Evolutionary conservation across 2,888 invertebrate species (phyloP).

Genomic region (Allolobophora icterica): DNA sequence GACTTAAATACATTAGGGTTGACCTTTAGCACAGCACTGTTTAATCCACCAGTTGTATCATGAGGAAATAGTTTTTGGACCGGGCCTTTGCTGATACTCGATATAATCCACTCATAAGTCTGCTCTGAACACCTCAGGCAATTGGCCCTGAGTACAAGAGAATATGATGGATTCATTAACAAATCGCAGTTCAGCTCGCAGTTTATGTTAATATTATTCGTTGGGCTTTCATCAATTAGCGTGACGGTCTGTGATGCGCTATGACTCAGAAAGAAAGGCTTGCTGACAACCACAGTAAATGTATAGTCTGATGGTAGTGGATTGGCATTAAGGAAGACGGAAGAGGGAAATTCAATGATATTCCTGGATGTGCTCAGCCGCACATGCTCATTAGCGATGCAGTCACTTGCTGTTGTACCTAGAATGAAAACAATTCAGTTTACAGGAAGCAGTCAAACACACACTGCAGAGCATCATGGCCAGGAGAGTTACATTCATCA

Average conservation of each 20-base stretch:
- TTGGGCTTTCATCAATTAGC: background rate
- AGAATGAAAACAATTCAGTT: background rate
- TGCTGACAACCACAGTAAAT: background rate
- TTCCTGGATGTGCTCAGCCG: background rate
- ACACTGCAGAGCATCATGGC: background rate
- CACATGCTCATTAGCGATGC: conserved; percentile 6
- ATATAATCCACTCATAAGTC: background rate
- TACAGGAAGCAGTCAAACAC: background rate
- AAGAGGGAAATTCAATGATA: background rate
- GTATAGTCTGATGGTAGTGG: background rate
- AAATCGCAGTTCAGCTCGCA: background rate
- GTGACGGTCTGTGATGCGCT: background rate
- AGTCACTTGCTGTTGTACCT: background rate
- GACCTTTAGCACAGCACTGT: background rate
- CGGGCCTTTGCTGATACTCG: background rate
- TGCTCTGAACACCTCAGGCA: background rate
- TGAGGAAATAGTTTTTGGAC: background rate
- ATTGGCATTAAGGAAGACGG: background rate
- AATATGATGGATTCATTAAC: background rate
- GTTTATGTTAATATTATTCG: background rate
- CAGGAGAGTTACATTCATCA: background rate
- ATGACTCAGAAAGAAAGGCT: background rate
- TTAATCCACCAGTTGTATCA: background rate
- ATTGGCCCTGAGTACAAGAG: background rate
- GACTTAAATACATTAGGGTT: background rate